Evolutionary conservation across 1,140 invertebrate genomes (phyloP).

Genomic region (Hyles vespertilio): DNA sequence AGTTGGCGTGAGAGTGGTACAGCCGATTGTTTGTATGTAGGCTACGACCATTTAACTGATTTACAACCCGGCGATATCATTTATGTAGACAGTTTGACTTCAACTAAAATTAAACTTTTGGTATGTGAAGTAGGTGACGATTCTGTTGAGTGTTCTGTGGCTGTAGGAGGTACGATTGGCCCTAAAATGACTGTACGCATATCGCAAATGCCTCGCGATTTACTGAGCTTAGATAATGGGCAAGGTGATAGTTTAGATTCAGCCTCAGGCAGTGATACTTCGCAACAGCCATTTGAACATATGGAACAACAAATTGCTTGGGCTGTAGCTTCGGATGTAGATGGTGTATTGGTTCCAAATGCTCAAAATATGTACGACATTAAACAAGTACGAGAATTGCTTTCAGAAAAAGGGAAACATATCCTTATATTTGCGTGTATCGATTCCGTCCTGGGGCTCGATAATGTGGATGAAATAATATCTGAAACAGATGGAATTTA

Average conservation of each 20-base stretch:
- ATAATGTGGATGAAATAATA: constrained; percentile 81
- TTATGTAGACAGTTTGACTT: constrained; percentile 54
- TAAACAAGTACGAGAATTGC: constrained; percentile 40
- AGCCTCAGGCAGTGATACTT: constrained; percentile 35
- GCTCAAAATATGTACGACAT: constrained; percentile 51
- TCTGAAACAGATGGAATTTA: constrained; percentile 81
- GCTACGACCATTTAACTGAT: constrained; percentile 61
- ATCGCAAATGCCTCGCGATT: constrained; percentile 48
- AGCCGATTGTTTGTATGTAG: constrained; percentile 57
- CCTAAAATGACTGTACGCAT: constrained; percentile 63
- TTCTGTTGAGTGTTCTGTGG: constrained; percentile 57
- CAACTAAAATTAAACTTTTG: constrained; percentile 53
- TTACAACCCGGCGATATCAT: constrained; percentile 48
- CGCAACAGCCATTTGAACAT: constrained; percentile 52
- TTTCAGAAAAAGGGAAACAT: constrained; percentile 64
- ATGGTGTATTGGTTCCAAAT: constrained; percentile 55
- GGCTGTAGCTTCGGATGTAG: constrained; percentile 58
- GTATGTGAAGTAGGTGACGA: constrained; percentile 59
- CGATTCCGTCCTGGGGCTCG: constrained; percentile 81
- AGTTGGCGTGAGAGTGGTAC: constrained; percentile 63
- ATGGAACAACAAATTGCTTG: constrained; percentile 63
- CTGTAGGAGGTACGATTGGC: constrained; percentile 48
- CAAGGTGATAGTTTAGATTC: constrained; percentile 36
- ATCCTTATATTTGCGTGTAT: constrained; percentile 77
- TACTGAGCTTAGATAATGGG: constrained; percentile 27